phyloP scores from a whole-genome alignment of 2,113 vertebrate species.

The Trichechus manatus region DNA sequence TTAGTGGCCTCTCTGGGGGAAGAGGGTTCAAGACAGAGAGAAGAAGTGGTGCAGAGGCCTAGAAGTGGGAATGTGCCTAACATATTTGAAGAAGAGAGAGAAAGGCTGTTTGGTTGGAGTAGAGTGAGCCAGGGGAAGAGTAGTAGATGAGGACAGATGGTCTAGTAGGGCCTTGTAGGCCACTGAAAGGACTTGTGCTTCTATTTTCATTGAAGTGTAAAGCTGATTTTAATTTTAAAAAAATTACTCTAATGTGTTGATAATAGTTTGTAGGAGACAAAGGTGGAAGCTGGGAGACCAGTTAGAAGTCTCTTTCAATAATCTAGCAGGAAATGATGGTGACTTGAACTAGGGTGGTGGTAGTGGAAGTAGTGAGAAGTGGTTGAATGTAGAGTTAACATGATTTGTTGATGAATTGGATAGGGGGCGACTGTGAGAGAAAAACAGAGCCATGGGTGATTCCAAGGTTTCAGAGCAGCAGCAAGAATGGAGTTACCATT shows the following conservation, averaged over 20 bases:
- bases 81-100: neutral
- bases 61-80: neutral
- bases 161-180: neutral
- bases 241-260: neutral
- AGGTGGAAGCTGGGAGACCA: neutral
- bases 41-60: neutral
- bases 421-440: no score
- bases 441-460: no score
- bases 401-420: no score
- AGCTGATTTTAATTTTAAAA: no score
- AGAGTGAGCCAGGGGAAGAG: neutral
- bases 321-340: no score
- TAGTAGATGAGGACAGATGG: neutral
- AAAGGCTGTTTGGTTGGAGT: neutral
- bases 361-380: no score
- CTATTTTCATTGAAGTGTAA: no score
- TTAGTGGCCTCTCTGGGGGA: neutral
- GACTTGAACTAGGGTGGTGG: no score
- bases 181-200: neutral
- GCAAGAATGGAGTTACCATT: no score
- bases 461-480: no score
- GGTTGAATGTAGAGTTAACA: no score
- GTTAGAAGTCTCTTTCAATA: neutral
- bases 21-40: neutral
- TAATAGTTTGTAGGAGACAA: neutral